Base-by-base conservation (phyloP, 2,113 vertebrate genomes). In the Scopus umbretta region DNA sequence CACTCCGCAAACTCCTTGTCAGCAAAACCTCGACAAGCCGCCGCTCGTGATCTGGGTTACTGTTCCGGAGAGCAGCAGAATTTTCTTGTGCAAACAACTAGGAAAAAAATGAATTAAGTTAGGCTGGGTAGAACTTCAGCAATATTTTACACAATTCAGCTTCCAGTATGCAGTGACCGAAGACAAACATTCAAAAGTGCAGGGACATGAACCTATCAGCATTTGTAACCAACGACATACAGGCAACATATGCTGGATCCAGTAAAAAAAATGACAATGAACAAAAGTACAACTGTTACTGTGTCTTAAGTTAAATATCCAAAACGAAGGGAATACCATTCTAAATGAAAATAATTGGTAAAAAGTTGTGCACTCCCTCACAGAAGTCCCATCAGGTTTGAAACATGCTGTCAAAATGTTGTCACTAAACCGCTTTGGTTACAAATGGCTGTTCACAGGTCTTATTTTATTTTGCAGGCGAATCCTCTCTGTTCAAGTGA, bases 401-500 rank as follows among this genome's bases (percentile, higher is more conserved):
- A 50, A 79, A 86, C 32, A 18, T 11, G 42, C 68, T 3, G 73
- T 38, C 91, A 49, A 45, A 43, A 58, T 0, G 59, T 3, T 13
- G 65, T 47, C 66, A 61, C 91, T 42, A 61, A 86, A 55, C 90
- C 11, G 56, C 94, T 63, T 23, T 13, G 90, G n/a, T 52, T 11
- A 65, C 71, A 63, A 67, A n/a, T 38, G 76, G 86, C 90, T 91
- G 88, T 49, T 90, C 90, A 43, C 87, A 32, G 50, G 58, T 30
- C n/a, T 5, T 21, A 22, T 63, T 71, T 74, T 13, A 14, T 5
- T 59, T 4, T 1, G 25, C 36, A 8, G 59, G 53, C 55, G 9
- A 18, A 13, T 6, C 9, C 26, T 13, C 47, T 16, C 49, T 11
- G 13, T 81, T 98, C 98, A 98, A 17, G 98, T 98, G 30, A 98